Percentiles rank a stretch among this genome's conserved stretches.
Conservation (phyloP, 2,888 invertebrate genomes). For the Polydrusus pterygomalis region DNA sequence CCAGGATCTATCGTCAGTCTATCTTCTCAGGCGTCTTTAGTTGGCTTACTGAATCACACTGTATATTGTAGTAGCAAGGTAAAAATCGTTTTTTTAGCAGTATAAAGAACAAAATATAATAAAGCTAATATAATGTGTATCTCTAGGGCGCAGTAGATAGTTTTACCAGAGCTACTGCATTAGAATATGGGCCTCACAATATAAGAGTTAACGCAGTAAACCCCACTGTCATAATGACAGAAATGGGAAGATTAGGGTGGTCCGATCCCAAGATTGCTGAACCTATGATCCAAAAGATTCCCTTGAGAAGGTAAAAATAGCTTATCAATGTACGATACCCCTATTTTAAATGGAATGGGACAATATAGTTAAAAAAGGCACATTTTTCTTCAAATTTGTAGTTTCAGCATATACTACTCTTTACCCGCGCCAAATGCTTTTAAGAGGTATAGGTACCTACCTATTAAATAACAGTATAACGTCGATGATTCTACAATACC, state of each 20-base stretch:
- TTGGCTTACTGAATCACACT: constrained; percentile 84
- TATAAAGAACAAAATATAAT: constrained; percentile 67
- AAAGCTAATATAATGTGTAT: too few relatives aligned
- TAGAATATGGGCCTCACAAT: constrained; percentile 87
- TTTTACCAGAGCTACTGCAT: constrained; percentile 86
- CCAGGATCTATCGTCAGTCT: constrained; percentile 92
- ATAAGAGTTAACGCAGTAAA: constrained; percentile 95
- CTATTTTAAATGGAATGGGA: too few relatives aligned
- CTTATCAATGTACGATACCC: too few relatives aligned
- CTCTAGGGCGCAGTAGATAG: constrained; percentile 91
- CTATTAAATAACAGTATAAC: too few relatives aligned
- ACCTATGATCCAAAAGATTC: constrained; percentile 86
- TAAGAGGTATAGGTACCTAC: too few relatives aligned
- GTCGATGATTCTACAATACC: too few relatives aligned
- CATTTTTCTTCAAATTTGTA: too few relatives aligned
- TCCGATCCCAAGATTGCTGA: constrained; percentile 83
- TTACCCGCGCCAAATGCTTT: too few relatives aligned
- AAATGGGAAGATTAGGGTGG: constrained; percentile 89
- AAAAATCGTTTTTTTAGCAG: neutral
- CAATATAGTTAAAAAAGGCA: too few relatives aligned
- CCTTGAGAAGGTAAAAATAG: constrained; percentile 82
- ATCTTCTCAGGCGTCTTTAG: constrained; percentile 89
- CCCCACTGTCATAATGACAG: constrained; percentile 94
- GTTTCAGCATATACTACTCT: too few relatives aligned
- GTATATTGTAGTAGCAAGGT: constrained; percentile 78